Evolutionary conservation across 2,888 invertebrate genomes (phyloP).

Genomic region (Nomada ferruginata): DNA sequence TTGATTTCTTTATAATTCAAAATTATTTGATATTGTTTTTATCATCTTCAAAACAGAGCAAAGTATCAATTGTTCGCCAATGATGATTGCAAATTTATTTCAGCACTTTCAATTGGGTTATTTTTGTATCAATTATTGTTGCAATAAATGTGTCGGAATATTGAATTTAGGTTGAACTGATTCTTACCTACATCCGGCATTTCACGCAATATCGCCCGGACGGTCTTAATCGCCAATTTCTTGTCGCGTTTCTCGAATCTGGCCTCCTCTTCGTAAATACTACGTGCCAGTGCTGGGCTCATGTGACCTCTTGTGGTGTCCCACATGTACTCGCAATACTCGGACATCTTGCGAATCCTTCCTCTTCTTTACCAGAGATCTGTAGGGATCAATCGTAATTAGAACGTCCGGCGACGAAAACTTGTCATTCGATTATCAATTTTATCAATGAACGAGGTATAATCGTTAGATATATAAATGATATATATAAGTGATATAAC

Average conservation of each 20-base stretch:
- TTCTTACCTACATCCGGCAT: conserved; percentile 81
- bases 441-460: not conserved
- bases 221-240: conserved; percentile 81
- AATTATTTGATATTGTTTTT: not conserved
- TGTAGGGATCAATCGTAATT: conserved; percentile 36
- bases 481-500: too few relatives aligned
- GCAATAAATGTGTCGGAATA: not conserved
- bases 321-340: conserved; percentile 83
- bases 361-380: conserved; percentile 27
- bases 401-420: not conserved
- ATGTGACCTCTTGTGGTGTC: conserved; percentile 76
- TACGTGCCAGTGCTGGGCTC: conserved; percentile 72
- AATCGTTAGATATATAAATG: conserved; percentile 5
- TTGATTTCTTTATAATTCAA: not conserved
- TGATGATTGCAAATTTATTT: not conserved
- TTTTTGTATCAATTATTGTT: not conserved
- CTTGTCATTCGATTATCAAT: not conserved
- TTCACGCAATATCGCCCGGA: conserved; percentile 79
- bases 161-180: not conserved
- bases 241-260: conserved; percentile 79
- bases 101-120: not conserved
- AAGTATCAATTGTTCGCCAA: too few relatives aligned
- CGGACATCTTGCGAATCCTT: conserved; percentile 74
- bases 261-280: conserved; percentile 78
- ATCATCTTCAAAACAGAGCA: not conserved